These are phyloP conservation scores for Artemisiospiza belli DNA, from an alignment of 2,113 vertebrate genomes.

Conservation along the genomic window DNA sequence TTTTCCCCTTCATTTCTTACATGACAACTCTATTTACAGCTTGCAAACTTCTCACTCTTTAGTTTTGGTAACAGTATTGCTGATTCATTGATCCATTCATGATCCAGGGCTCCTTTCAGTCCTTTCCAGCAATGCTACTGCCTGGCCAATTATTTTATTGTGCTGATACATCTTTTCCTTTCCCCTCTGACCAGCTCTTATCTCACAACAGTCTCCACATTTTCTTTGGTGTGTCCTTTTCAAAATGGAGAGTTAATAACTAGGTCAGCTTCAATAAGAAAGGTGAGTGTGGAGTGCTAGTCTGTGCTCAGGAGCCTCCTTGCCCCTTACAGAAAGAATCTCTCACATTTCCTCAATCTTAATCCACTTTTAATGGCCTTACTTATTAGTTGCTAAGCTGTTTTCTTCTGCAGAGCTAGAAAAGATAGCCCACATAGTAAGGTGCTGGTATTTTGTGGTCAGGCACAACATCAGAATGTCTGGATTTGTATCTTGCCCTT, in stretches of 20 bases:
- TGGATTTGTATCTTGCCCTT: neutral
- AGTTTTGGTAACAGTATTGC: neutral
- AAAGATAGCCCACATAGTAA: neutral
- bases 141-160: neutral
- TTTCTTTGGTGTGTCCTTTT: conserved; percentile 25
- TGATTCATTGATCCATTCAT: neutral
- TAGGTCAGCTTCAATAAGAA: neutral
- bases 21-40: neutral
- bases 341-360: neutral
- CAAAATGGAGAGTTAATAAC: conserved; percentile 7
- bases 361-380: neutral
- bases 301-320: neutral
- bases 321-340: neutral
- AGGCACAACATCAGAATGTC: neutral
- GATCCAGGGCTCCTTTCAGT: neutral
- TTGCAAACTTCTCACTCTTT: neutral
- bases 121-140: neutral
- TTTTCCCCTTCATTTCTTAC: neutral
- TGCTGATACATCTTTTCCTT: neutral
- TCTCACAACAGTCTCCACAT: neutral
- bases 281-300: neutral
- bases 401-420: neutral
- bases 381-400: neutral
- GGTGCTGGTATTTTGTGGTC: neutral
- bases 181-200: neutral